These are phyloP conservation scores for Dicerorhinus sumatrensis DNA, from an alignment of 2,113 vertebrate species.

Conservation along the genomic window DNA sequence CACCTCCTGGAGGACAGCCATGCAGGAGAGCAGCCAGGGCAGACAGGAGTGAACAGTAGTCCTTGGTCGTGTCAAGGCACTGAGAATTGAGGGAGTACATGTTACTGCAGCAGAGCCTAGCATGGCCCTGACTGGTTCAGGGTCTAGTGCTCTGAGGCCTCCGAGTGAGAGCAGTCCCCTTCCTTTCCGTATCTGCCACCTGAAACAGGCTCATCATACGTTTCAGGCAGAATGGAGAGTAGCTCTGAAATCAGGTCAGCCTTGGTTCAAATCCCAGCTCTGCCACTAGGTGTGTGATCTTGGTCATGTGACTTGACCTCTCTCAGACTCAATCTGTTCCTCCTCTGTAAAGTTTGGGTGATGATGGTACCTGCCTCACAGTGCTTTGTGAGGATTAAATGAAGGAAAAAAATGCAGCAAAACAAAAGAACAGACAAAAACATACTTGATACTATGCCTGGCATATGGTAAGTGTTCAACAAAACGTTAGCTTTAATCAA, in stretches of 20 bases:
- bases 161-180: not conserved
- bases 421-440: not conserved
- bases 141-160: not conserved
- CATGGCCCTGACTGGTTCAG: not conserved
- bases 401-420: not conserved
- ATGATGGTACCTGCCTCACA: not conserved
- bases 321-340: not conserved
- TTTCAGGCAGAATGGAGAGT: not conserved
- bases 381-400: not conserved
- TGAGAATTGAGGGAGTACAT: fast-evolving
- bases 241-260: not conserved
- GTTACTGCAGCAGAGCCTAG: not conserved
- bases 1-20: not conserved
- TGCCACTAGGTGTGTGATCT: not conserved
- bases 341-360: not conserved
- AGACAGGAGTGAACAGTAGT: not conserved
- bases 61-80: fast-evolving
- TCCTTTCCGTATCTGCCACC: not conserved
- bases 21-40: not conserved
- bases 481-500: not conserved
- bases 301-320: not conserved
- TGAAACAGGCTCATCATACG: fast-evolving
- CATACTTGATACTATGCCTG: not conserved
- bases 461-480: not conserved
- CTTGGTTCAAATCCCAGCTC: not conserved